Conservation (phyloP, 1,140 invertebrate species). For the Conus ventricosus region DNA sequence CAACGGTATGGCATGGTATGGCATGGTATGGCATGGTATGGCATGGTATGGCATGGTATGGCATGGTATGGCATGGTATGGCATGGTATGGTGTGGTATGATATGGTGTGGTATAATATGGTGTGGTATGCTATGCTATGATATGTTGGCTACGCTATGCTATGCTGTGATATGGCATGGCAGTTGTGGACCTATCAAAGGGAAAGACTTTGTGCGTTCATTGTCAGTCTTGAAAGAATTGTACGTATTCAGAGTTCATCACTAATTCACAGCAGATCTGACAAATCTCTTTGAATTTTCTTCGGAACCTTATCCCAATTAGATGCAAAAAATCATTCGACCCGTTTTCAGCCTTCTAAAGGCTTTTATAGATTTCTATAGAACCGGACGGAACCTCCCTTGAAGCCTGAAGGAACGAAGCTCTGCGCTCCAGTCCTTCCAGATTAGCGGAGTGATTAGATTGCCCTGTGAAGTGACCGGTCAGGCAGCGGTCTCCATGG, state of each 20-base stretch:
- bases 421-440: too few relatives aligned
- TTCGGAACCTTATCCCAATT: too few relatives aligned
- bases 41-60: constrained; percentile 8
- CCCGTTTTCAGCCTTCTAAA: constrained; percentile 41
- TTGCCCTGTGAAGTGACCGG: not conserved
- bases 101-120: constrained; percentile 54
- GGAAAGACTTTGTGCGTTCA: not conserved
- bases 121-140: constrained; percentile 52
- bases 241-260: too few relatives aligned
- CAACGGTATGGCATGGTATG: not conserved
- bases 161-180: not conserved
- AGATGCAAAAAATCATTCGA: constrained; percentile 33
- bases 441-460: too few relatives aligned
- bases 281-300: too few relatives aligned
- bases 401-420: too few relatives aligned
- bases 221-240: constrained; percentile 31
- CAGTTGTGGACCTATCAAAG: not conserved
- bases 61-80: constrained; percentile 40
- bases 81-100: constrained; percentile 42
- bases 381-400: too few relatives aligned
- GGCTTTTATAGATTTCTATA: constrained; percentile 7
- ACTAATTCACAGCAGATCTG: too few relatives aligned
- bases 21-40: not conserved
- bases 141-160: not conserved
- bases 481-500: constrained; percentile 54